Evolutionary conservation across 2,113 vertebrate genomes (phyloP), one percentile per base, ranked within the genome.

Genomic region (Pardalotus punctatus): DNA sequence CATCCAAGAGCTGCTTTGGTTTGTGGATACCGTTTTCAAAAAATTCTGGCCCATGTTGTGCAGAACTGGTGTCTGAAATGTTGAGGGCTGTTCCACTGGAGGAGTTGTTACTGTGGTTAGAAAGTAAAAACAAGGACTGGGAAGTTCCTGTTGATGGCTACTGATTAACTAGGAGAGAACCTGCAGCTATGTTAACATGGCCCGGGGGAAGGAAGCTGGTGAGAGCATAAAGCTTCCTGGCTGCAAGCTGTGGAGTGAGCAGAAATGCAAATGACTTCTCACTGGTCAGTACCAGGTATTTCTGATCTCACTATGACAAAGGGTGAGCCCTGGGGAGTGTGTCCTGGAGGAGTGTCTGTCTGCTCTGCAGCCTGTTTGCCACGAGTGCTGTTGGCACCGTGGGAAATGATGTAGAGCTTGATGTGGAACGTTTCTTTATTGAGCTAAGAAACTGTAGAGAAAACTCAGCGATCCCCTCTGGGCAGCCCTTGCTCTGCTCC

Each of bases 381-480:
- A 8, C 13, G 40, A 6, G 71, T 27, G 47, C 42, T 50, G 54
- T 1, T 69, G 48, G 19, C 65, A 50, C 42, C 65, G 51, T 35
- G 61, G 42, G 72, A 74, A 74, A 18, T 4, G 38, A 47, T 54
- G 45, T 1, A 45, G 25, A 43, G 33, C 38, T 67, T 23, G 28
- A 29, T 36, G 57, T 38, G 28, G n/a, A 67, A 7, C 2, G 1
- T 9, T 33, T 17, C n/a, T 50, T 57, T 40, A 12, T 20, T 0
- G 19, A 54, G 38, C 31, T 43, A 8, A 24, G 65, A 40, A 45
- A 9, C 3, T 27, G 23, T 12, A 20, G 33, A 12, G 61, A 56
- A 36, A 47, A 7, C 48, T 14, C 53, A 51, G 1, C 0, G 1
- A 19, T 64, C 13, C n/a, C 1, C 0, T 31, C 23, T 54, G 74